Evolutionary conservation across 2,888 invertebrate species (phyloP), one percentile per base, ranked within the genome.

Genomic region (Aphidoletes aphidimyza): DNA sequence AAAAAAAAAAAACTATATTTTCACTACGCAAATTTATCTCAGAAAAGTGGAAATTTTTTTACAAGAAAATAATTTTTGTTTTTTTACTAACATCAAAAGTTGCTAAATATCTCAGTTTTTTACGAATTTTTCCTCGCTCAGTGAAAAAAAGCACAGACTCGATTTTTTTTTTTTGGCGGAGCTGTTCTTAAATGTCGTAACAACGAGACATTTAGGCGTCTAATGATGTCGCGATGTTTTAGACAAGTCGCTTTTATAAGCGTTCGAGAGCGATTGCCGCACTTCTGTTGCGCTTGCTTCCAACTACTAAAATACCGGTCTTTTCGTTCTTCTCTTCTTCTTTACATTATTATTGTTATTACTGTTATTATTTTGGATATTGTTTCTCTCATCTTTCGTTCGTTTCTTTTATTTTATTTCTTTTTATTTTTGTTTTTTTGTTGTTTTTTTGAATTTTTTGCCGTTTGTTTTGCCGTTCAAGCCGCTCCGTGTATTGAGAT

Each of bases 181-280:
- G 69, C 69, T 69, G 69, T 69, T 69, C 69, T 54, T 84, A 26
- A 59, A 59, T 47, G 26, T 81, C 83, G 78, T 85, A 83, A 83
- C 88, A 88, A 89, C 89, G 89, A 89, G 90, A 90, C 90, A 89
- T 89, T 89, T 89, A 90, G 90, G 89, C 90, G 90, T 89, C 90
- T 89, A 89, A 89, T 90, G 89, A 87, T 88, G 87, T 87, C 87
- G 88, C 87, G 88, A 88, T 87, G 87, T 86, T 86, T 87, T 88
- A 87, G 87, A 88, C 86, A 88, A 86, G 87, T 86, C 87, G 89
- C 88, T 89, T 90, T 88, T 90, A 90, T 90, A 90, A 86, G 85
- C 86, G 85, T 86, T 85, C 85, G n/a, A 78, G 34, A 37, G 22
- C 36, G 17, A 84, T n/a, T n/a, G n/a, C n/a, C n/a, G 26, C 49